Conservation (phyloP, 2,888 invertebrate species). For the Imbricaverruca yamaguchii region DNA sequence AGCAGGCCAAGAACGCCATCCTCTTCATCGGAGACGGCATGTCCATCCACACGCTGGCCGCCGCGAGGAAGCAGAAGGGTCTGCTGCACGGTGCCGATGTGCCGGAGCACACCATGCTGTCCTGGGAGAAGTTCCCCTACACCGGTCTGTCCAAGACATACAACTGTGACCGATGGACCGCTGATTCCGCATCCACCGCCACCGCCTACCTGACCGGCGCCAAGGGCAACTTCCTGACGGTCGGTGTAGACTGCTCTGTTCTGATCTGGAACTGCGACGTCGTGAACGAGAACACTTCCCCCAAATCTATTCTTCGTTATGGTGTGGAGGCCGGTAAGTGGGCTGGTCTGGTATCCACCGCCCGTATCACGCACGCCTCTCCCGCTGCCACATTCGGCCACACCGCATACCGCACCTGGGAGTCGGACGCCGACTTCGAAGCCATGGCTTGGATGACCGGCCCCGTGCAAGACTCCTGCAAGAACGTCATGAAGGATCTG, state of each 20-base stretch:
- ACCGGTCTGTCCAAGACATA: not conserved
- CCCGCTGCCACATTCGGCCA: constrained; percentile 1
- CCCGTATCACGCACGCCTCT: constrained; percentile 10
- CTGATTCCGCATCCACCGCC: not conserved
- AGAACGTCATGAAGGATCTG: not conserved
- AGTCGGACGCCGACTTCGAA: constrained; percentile 8
- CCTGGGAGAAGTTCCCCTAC: constrained; percentile 11
- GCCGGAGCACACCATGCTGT: constrained; percentile 6
- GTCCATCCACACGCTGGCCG: constrained; percentile 3
- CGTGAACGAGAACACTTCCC: constrained; percentile 4
- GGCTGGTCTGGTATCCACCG: constrained; percentile 10
- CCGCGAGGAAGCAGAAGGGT: constrained; percentile 4
- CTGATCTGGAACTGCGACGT: not conserved
- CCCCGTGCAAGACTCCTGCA: constrained; percentile 4
- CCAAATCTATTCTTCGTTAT: not conserved
- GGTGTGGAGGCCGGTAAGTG: constrained; percentile 4
- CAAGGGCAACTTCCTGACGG: not conserved
- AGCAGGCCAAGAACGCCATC: not conserved
- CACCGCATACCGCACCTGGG: constrained; percentile 12
- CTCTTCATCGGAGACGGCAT: constrained; percentile 14
- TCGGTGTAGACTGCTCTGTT: constrained; percentile 6
- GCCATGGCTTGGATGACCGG: constrained; percentile 10
- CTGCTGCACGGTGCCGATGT: not conserved
- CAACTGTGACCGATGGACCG: constrained; percentile 13
- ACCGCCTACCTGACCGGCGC: not conserved